phyloP scores from a whole-genome alignment of 2,113 vertebrate species.

The Macrotis lagotis region DNA sequence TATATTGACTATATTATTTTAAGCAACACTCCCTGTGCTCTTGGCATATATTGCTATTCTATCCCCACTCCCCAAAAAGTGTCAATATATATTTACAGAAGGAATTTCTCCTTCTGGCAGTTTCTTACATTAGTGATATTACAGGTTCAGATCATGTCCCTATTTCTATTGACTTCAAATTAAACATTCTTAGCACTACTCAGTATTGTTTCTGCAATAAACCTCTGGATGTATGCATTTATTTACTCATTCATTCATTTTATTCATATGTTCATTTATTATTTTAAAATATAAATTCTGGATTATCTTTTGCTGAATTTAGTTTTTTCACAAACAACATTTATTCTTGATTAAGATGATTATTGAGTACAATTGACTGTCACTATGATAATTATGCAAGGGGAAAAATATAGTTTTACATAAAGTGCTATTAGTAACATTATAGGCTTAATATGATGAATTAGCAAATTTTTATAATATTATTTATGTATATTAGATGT shows the following conservation, averaged over 20 bases:
- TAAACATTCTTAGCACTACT: neutral
- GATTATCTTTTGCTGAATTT: neutral
- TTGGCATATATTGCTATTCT: too few species aligned
- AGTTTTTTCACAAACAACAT: neutral
- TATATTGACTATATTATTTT: neutral
- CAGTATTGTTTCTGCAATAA: neutral
- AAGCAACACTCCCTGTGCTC: neutral
- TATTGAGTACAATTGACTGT: neutral
- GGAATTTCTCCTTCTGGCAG: neutral
- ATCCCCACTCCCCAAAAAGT: too few species aligned
- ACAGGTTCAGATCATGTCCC: neutral
- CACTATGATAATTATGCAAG: neutral
- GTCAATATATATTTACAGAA: neutral
- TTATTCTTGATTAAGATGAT: neutral
- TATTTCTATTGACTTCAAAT: neutral
- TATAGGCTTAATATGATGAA: slow-evolving; percentile 15
- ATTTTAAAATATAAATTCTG: neutral
- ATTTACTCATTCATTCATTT: neutral
- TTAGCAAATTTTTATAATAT: slow-evolving; percentile 14
- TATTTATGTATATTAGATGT: slow-evolving; percentile 7
- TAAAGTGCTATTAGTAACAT: neutral
- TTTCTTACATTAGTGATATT: neutral
- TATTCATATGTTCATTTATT: neutral
- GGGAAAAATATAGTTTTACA: neutral
- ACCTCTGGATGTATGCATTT: neutral